Conservation (phyloP, 2,888 invertebrate species). For the Heterodera filipjevi region DNA sequence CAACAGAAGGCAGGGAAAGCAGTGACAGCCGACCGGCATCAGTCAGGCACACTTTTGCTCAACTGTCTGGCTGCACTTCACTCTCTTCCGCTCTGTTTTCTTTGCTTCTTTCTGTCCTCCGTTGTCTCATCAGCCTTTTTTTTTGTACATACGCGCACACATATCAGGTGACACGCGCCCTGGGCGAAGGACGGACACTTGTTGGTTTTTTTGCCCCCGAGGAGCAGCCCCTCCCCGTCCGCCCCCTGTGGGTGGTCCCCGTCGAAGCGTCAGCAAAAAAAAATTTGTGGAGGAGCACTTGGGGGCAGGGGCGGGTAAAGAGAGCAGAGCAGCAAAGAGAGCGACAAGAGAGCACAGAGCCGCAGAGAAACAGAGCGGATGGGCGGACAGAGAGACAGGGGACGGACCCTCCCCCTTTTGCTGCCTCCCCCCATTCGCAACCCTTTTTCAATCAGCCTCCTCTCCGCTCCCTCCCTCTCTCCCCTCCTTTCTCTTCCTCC, state of each 20-base stretch:
- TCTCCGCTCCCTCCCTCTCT: neutral
- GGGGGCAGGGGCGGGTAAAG: neutral
- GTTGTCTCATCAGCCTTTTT: too few relatives aligned
- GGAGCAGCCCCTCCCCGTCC: neutral
- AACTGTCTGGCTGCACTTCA: neutral
- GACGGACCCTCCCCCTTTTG: neutral
- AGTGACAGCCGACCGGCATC: neutral
- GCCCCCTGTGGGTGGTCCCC: slow-evolving; percentile 9
- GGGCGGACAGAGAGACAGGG: neutral
- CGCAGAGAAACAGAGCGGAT: slow-evolving; percentile 12
- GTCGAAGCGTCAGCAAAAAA: neutral
- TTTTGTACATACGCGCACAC: neutral
- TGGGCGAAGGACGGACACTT: slow-evolving; percentile 8
- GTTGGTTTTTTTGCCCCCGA: slow-evolving; percentile 22
- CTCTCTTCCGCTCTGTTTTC: neutral
- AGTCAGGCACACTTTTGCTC: neutral
- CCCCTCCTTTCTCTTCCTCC: neutral
- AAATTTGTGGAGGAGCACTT: neutral
- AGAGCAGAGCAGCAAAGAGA: neutral
- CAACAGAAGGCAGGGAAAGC: neutral
- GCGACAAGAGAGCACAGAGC: neutral
- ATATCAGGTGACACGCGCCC: slow-evolving; percentile 21
- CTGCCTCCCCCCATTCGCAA: neutral
- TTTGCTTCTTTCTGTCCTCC: neutral
- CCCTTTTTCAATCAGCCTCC: neutral